Evolutionary conservation across 2,113 vertebrate genomes (phyloP).

Genomic region (Trematocara stigmaticum): DNA sequence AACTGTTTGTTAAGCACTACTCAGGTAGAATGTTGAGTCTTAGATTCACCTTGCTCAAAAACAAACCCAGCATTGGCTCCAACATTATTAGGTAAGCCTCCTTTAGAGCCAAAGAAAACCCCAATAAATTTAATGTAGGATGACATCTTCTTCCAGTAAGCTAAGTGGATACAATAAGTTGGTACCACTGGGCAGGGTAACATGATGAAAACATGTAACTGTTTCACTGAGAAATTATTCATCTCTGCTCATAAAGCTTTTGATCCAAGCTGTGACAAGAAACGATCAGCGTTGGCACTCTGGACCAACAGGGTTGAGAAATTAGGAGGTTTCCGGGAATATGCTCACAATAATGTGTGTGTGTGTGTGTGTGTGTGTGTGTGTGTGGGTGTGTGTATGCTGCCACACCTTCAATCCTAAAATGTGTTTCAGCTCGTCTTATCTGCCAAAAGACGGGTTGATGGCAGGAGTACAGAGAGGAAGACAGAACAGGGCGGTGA

Average conservation of each 20-base stretch:
- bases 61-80: background rate
- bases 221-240: background rate
- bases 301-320: background rate
- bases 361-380: background rate
- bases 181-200: background rate
- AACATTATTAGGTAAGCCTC: background rate
- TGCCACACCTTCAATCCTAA: conserved; percentile 36
- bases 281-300: background rate
- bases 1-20: background rate
- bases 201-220: background rate
- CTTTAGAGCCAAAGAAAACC: background rate
- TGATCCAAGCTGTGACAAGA: conserved; percentile 5
- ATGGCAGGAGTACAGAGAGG: conserved; percentile 21
- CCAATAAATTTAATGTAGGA: background rate
- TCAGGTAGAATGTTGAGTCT: background rate
- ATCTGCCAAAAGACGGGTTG: conserved; percentile 4
- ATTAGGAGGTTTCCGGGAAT: conserved; percentile 20
- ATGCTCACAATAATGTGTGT: background rate
- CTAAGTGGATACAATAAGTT: background rate
- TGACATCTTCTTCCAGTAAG: conserved; percentile 18
- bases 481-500: background rate
- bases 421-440: conserved; percentile 53
- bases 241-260: background rate
- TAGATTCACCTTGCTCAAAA: background rate
- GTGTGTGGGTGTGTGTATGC: background rate